A percentile compares a stretch with the other conserved stretches of the same genome.
These are phyloP conservation scores for Camponotus floridanus DNA, from an alignment of 1,140 invertebrate species.

Conservation along the genomic window DNA sequence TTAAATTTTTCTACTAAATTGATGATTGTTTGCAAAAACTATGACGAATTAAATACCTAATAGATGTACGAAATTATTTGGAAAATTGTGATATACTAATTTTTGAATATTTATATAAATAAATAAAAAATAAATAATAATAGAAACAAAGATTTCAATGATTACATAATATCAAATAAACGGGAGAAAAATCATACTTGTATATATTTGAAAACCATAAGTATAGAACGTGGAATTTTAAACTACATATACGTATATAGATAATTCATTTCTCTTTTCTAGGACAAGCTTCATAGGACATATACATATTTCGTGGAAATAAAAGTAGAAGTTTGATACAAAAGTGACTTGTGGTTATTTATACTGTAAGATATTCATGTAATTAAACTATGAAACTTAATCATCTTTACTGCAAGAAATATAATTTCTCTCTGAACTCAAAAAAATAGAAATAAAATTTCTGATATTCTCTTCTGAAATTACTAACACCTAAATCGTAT, in stretches of 20 bases:
- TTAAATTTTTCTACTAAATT: not conserved
- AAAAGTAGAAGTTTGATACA: not conserved
- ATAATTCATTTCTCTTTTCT: not conserved
- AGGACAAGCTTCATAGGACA: not conserved
- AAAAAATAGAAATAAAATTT: not conserved
- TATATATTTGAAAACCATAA: not conserved
- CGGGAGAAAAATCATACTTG: not conserved
- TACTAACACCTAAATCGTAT: constrained; percentile 18
- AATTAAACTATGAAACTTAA: constrained; percentile 4
- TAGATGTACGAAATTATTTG: not conserved
- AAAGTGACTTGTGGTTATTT: not conserved
- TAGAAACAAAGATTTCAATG: not conserved
- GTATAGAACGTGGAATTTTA: not conserved
- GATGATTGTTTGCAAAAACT: not conserved
- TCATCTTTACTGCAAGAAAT: not conserved
- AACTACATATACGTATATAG: not conserved
- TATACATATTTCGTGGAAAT: not conserved
- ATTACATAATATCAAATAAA: not conserved
- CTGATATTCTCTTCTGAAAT: not conserved
- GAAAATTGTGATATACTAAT: not conserved
- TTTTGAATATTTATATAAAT: not conserved
- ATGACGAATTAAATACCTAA: not conserved
- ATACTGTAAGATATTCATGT: not conserved
- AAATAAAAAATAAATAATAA: constrained; percentile 4
- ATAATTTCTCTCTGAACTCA: not conserved